Conservation (phyloP, 2,888 invertebrate genomes). For the Heliothis peltigera region DNA sequence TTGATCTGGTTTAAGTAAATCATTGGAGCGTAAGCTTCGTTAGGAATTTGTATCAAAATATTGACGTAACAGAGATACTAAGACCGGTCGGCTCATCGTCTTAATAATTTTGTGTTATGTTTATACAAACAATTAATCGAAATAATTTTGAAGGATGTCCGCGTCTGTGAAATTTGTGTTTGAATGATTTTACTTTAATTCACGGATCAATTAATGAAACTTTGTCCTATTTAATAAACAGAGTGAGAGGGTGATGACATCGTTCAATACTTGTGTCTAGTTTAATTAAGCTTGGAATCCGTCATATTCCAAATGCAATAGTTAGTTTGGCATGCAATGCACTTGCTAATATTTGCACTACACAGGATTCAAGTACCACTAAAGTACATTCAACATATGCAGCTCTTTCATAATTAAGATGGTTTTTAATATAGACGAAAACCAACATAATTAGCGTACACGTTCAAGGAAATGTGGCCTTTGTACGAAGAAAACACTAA, state of each 20-base stretch:
- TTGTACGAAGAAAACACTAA: neutral
- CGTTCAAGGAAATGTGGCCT: too few relatives aligned
- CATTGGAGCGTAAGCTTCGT: slow-evolving; percentile 21
- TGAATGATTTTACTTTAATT: slow-evolving; percentile 1
- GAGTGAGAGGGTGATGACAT: neutral
- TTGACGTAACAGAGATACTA: slow-evolving; percentile 17
- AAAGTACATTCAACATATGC: slow-evolving; percentile 3
- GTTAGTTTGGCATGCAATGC: slow-evolving; percentile 5
- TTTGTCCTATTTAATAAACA: slow-evolving; percentile 4
- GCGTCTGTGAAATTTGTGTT: slow-evolving; percentile 1
- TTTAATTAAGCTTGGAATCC: neutral
- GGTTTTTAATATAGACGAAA: too few relatives aligned
- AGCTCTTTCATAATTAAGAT: too few relatives aligned
- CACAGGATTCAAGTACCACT: slow-evolving; percentile 6
- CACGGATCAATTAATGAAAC: neutral
- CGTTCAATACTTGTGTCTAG: neutral
- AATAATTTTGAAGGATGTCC: slow-evolving; percentile 7
- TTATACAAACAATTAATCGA: slow-evolving; percentile 24
- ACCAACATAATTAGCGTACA: neutral
- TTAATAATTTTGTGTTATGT: slow-evolving; percentile 11
- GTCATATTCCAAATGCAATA: neutral
- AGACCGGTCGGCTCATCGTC: slow-evolving; percentile 3
- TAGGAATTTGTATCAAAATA: slow-evolving; percentile 22
- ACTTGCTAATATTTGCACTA: slow-evolving; percentile 1
- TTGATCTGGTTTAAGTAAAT: slow-evolving; percentile 37